Conservation (phyloP, 2,113 vertebrate species). For the Anarhynchus alexandrinus region DNA sequence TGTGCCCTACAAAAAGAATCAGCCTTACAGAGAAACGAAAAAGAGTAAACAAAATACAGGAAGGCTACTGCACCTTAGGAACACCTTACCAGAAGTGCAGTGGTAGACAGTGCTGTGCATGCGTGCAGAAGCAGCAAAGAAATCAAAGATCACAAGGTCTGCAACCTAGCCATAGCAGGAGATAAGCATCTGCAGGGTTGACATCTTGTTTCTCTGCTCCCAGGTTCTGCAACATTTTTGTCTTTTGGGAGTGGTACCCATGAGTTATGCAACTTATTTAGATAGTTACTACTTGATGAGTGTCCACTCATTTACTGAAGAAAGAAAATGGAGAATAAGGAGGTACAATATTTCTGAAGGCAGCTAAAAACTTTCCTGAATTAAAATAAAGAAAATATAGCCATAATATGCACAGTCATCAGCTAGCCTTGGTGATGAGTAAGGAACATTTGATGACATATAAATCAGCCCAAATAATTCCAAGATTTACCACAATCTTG, state of each 20-base stretch:
- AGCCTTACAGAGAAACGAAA: background rate
- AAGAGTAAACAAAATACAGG: background rate
- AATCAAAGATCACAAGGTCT: background rate
- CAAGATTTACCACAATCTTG: background rate
- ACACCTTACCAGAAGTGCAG: background rate
- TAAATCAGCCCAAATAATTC: background rate
- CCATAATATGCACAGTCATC: background rate
- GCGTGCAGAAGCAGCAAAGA: background rate
- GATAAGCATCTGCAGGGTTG: background rate
- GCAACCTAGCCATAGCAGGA: background rate
- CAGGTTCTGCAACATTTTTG: background rate
- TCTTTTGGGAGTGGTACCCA: background rate
- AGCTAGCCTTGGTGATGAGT: background rate
- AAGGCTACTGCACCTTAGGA: background rate
- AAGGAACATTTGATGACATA: background rate
- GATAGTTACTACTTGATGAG: background rate
- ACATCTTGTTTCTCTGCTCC: background rate
- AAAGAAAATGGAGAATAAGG: background rate
- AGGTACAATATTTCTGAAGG: background rate
- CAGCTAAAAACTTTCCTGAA: background rate
- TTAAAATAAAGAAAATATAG: background rate
- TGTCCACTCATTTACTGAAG: background rate
- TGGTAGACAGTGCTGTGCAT: background rate
- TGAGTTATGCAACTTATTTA: background rate
- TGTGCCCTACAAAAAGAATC: background rate